A percentile compares a stretch with the other conserved stretches of the same genome.
Evolutionary conservation across 2,888 invertebrate genomes (phyloP).

Genomic region (Thymelicus acteon): DNA sequence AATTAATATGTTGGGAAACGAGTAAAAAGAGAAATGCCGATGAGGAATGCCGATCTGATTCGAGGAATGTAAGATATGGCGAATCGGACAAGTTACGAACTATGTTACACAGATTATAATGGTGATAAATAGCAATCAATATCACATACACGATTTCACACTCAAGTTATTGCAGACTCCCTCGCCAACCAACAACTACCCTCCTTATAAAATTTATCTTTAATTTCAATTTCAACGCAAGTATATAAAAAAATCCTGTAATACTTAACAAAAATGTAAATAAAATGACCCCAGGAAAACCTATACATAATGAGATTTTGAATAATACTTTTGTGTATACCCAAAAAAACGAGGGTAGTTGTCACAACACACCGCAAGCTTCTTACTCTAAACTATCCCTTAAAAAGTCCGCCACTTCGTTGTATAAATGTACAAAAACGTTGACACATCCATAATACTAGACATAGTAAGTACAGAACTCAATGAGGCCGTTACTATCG

Average conservation of each 20-base stretch:
- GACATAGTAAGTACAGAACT: conserved; percentile 62
- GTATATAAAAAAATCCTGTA: not conserved
- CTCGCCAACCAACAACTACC: conserved; percentile 33
- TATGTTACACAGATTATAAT: conserved; percentile 21
- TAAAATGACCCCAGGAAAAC: not conserved
- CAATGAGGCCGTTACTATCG: conserved; percentile 14
- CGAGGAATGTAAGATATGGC: conserved; percentile 54
- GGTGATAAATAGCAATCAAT: conserved; percentile 27
- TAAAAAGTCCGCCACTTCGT: conserved; percentile 52
- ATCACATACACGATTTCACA: conserved; percentile 36
- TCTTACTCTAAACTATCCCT: conserved; percentile 16
- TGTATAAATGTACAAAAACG: conserved; percentile 80
- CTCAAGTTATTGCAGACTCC: conserved; percentile 43
- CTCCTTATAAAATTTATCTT: not conserved
- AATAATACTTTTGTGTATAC: not conserved
- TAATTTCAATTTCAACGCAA: no score
- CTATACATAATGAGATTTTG: not conserved
- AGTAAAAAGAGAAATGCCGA: conserved; percentile 57
- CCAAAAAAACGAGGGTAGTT: conserved; percentile 21
- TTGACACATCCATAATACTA: conserved; percentile 69
- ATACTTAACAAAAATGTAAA: conserved; percentile 1
- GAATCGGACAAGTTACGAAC: conserved; percentile 24
- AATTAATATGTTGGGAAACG: conserved; percentile 43
- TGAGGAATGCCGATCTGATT: conserved; percentile 56
- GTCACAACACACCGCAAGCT: conserved; percentile 13